Conservation (phyloP, 2,888 invertebrate species). For the Diadegma fenestrale region DNA sequence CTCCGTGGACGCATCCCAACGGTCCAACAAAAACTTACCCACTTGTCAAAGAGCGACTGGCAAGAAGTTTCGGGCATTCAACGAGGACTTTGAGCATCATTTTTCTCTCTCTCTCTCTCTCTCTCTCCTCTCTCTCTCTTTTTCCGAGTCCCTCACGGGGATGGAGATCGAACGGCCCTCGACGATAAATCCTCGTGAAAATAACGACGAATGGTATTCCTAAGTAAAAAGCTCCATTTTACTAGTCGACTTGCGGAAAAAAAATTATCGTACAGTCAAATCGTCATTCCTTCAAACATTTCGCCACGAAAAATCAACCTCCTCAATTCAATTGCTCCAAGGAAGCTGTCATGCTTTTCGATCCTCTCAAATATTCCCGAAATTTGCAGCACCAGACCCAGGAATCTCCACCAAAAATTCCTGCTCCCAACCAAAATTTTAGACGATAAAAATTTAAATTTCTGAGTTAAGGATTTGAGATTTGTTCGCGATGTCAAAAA, state of each 20-base stretch:
- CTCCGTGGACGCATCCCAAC: slow-evolving; percentile 41
- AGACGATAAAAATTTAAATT: too few species aligned
- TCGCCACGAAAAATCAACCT: slow-evolving; percentile 7
- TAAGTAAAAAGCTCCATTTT: slow-evolving; percentile 42
- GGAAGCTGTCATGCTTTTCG: background rate
- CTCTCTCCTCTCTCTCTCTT: slow-evolving; percentile 10
- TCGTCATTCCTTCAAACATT: background rate
- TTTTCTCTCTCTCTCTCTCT: slow-evolving; percentile 32
- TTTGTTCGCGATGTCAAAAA: background rate
- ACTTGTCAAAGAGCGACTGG: slow-evolving; percentile 71
- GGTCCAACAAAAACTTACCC: slow-evolving; percentile 70
- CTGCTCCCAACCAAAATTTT: background rate
- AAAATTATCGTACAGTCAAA: slow-evolving; percentile 13
- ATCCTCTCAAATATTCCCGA: background rate
- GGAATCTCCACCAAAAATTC: background rate
- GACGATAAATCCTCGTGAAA: slow-evolving; percentile 65
- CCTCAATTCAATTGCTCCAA: background rate
- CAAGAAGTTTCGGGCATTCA: slow-evolving; percentile 66
- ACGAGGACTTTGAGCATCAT: slow-evolving; percentile 13
- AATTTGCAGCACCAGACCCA: background rate
- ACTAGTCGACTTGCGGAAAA: slow-evolving; percentile 36
- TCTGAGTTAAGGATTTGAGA: background rate
- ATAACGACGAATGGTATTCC: slow-evolving; percentile 54
- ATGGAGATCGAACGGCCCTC: slow-evolving; percentile 5
- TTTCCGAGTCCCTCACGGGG: background rate